Evolutionary conservation across 2,888 invertebrate species (phyloP).

Genomic region (Clistopyga incitator): DNA sequence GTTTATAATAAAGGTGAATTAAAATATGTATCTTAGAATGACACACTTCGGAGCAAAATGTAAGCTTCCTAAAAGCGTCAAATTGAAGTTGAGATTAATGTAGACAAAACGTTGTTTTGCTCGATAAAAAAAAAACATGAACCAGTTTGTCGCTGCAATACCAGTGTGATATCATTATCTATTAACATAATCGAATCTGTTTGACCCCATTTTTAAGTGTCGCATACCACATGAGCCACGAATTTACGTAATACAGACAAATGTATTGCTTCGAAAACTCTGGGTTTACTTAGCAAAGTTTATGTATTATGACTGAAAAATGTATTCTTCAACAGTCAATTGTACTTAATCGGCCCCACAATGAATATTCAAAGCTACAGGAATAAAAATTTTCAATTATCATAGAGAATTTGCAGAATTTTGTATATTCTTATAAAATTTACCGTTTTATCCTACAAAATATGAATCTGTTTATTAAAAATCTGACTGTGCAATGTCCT

Average conservation of each 20-base stretch:
- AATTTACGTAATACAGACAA: background rate
- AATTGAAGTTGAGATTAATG: background rate
- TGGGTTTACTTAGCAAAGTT: background rate
- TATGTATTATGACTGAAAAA: background rate
- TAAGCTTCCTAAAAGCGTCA: too few species aligned
- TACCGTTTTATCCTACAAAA: background rate
- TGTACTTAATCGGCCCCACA: background rate
- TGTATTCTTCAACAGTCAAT: background rate
- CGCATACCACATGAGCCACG: background rate
- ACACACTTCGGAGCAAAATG: too few species aligned
- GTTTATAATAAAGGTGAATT: too few species aligned
- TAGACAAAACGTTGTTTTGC: background rate
- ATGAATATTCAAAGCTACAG: background rate
- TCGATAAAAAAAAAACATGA: background rate
- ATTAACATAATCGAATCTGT: background rate
- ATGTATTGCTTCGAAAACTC: background rate
- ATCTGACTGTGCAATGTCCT: background rate
- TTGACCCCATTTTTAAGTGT: background rate
- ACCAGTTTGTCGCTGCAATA: background rate
- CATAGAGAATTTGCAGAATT: background rate
- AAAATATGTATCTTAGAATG: too few species aligned
- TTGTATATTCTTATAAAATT: background rate
- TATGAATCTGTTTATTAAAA: background rate
- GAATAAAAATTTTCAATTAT: background rate
- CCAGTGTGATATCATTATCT: background rate